Evolutionary conservation across 2,113 vertebrate genomes (phyloP), one percentile per base, ranked within the genome.

Genomic region (Platichthys stellatus): DNA sequence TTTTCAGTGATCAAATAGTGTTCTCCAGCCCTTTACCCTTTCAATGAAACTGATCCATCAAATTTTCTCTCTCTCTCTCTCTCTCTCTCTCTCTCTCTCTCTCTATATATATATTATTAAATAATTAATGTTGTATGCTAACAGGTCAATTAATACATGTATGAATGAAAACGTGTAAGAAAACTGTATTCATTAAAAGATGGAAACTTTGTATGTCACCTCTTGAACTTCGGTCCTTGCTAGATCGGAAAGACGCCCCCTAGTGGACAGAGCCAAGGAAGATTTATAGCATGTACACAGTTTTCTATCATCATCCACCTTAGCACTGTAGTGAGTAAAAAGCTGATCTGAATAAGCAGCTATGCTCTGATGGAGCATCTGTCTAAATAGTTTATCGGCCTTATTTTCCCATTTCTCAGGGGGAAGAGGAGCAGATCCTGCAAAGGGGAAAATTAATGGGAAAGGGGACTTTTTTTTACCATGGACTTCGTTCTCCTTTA

Each of bases 321-420:
- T 24, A 62, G 63, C 5, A 10, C 26, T 69, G 73, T 43, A 31
- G 31, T 5, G 63, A 66, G 70, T 72, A 69, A 72, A 84, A 79
- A 82, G 65, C 69, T 80, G 69, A 84, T 85, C 63, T 80, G 62
- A 86, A 80, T 82, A 78, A 69, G 57, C 65, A 82, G 79, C 63
- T 60, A 59, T 15, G 69, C 60, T 85, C 67, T 85, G 82, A 87
- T 67, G 58, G 71, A 85, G 80, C 72, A 67, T 85, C 82, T 86
- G 79, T 82, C 76, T 67, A 76, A 79, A 78, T 85, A 79, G 81
- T 86, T 88, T 88, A 88, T 83, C n/a, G 71, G 73, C 66, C 63
- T 85, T 80, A 80, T 78, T 87, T 78, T 35, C 71, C 26, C 63
- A 76, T 78, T 78, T 72, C 74, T 76, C 80, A 8, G 8, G 64